phyloP scores from a whole-genome alignment of 2,113 vertebrate genomes.

The Hypomesus transpacificus region DNA sequence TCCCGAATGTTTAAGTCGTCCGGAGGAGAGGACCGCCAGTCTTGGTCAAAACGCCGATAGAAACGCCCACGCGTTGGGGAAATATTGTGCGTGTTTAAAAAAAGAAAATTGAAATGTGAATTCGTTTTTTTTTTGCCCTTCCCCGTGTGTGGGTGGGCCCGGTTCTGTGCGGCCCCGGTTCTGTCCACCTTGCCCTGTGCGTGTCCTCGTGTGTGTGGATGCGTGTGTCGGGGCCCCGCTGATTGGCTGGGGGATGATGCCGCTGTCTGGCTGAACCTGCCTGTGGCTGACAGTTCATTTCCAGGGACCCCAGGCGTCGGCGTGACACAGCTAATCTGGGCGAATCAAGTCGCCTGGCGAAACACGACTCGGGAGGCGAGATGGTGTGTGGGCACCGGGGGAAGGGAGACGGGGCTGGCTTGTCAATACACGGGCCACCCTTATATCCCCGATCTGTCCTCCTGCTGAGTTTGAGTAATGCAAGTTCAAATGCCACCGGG shows the following conservation, averaged over 20 bases:
- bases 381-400: neutral
- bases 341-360: neutral
- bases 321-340: conserved; percentile 24
- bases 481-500: neutral
- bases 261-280: conserved; percentile 18
- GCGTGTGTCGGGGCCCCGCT: conserved; percentile 25
- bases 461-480: neutral
- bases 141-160: neutral
- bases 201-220: neutral
- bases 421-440: neutral
- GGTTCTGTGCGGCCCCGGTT: conserved; percentile 1
- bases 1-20: neutral
- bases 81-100: too few relatives aligned
- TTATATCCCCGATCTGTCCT: neutral
- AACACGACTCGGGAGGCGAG: neutral
- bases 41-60: neutral
- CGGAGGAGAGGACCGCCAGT: neutral
- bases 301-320: conserved; percentile 17
- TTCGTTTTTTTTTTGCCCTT: neutral
- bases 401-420: neutral
- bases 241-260: conserved; percentile 41
- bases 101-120: too few relatives aligned
- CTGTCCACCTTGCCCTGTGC: neutral
- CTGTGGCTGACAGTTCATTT: conserved; percentile 40
- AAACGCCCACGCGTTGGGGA: too few relatives aligned